Percentiles rank a stretch among this genome's conserved stretches.
phyloP scores from a whole-genome alignment of 2,797 vertebrate genomes.

The Danio aesculapii region DNA sequence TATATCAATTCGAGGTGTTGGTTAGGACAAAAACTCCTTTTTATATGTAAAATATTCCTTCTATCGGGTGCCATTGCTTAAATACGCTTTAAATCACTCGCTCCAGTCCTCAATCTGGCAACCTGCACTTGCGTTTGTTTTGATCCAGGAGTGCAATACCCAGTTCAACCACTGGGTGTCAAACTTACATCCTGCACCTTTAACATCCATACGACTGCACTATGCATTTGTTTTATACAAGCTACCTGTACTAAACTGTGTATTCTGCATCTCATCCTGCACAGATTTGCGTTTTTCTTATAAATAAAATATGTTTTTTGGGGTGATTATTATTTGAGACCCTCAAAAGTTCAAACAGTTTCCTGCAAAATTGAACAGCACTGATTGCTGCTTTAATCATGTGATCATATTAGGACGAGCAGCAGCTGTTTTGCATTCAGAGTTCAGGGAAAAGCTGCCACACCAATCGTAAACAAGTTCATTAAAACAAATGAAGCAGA shows the following conservation, averaged over 20 bases:
- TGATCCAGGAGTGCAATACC: no score
- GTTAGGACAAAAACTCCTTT: no score
- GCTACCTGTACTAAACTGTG: background rate
- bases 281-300: background rate
- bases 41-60: no score
- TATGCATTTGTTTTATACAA: background rate
- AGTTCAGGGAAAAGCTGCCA: slow-evolving; percentile 1
- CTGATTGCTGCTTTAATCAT: background rate
- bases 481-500: slow-evolving; percentile 24
- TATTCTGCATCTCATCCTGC: background rate
- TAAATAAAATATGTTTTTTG: background rate
- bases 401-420: background rate
- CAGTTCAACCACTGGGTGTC: no score
- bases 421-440: slow-evolving; percentile 17
- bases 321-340: background rate
- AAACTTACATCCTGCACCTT: no score
- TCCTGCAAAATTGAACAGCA: background rate
- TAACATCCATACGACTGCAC: no score
- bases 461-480: slow-evolving; percentile 15
- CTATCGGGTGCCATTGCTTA: no score
- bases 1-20: no score
- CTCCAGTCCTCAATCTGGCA: no score
- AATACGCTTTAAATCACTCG: no score
- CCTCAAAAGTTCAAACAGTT: background rate
- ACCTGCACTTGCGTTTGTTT: no score